A percentile compares a stretch with the other conserved stretches of the same genome.
Conservation (phyloP, 64 coral and sea anemone species). For the Stichodactyla mertensii region DNA sequence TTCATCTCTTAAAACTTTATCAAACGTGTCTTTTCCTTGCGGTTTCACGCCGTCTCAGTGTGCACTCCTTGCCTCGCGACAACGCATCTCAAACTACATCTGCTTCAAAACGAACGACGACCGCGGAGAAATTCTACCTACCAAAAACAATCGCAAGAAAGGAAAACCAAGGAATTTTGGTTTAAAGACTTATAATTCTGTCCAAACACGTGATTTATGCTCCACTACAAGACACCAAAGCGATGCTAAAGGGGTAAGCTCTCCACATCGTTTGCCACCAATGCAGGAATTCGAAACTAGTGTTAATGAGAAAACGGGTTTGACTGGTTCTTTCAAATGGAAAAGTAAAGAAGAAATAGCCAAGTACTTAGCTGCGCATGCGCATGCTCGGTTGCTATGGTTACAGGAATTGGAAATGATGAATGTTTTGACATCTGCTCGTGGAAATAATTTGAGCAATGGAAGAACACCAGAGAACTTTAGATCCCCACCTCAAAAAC, state of each 20-base stretch:
- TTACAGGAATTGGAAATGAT: not conserved
- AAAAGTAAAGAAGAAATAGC: conserved; percentile 22
- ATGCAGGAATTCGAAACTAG: not conserved
- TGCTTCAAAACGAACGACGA: conserved; percentile 2
- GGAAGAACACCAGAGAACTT: not conserved
- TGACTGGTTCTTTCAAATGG: not conserved
- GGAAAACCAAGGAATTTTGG: too few species aligned
- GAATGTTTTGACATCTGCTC: not conserved
- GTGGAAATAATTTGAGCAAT: not conserved
- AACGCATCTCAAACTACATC: conserved; percentile 38
- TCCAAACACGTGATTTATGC: not conserved
- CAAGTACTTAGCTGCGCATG: not conserved
- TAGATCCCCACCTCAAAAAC: not conserved
- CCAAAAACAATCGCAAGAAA: not conserved
- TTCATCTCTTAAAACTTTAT: not conserved
- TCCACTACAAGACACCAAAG: not conserved
- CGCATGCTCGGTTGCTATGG: conserved; percentile 3
- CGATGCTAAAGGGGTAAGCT: not conserved
- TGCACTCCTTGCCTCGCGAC: conserved; percentile 27
- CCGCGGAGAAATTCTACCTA: not conserved
- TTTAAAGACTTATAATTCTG: too few species aligned
- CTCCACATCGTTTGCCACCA: not conserved
- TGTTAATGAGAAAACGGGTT: not conserved
- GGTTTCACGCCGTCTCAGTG: conserved; percentile 35
- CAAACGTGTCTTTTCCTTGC: conserved; percentile 9